Evolutionary conservation across 2,113 vertebrate genomes (phyloP).

Genomic region (Sapajus apella): DNA sequence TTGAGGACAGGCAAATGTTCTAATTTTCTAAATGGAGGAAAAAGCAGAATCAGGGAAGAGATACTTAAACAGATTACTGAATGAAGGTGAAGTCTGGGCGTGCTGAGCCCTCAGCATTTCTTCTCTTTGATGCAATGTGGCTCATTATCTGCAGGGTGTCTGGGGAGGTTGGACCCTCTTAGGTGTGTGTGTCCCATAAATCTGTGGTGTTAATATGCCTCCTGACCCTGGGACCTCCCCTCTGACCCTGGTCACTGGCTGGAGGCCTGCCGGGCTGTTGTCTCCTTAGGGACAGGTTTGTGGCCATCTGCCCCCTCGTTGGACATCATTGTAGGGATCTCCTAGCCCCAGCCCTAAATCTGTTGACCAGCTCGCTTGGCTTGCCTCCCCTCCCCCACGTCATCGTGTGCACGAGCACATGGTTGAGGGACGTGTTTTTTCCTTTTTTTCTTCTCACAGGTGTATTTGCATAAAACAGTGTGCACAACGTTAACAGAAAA

Average conservation of each 20-base stretch:
- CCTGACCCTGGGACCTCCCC: neutral
- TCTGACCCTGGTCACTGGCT: neutral
- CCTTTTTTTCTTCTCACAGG: neutral
- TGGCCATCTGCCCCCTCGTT: too few species aligned
- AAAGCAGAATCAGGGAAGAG: neutral
- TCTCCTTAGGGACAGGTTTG: neutral
- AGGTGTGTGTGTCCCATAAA: neutral
- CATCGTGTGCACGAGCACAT: accelerated
- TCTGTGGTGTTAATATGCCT: neutral
- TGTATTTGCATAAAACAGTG: neutral
- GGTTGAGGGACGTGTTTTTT: neutral
- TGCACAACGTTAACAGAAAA: neutral
- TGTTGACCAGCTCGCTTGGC: neutral
- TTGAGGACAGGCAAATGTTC: neutral
- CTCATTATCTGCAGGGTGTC: neutral
- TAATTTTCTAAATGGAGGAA: neutral
- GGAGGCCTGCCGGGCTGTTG: neutral
- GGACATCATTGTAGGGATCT: neutral
- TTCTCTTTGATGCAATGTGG: neutral
- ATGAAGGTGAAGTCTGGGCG: neutral
- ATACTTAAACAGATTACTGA: neutral
- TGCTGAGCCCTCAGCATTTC: accelerated
- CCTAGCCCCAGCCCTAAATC: neutral
- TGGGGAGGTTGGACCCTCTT: too few species aligned
- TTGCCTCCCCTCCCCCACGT: accelerated